Evolutionary conservation across 1,140 invertebrate genomes (phyloP).

Genomic region (Andricus grossulariae): DNA sequence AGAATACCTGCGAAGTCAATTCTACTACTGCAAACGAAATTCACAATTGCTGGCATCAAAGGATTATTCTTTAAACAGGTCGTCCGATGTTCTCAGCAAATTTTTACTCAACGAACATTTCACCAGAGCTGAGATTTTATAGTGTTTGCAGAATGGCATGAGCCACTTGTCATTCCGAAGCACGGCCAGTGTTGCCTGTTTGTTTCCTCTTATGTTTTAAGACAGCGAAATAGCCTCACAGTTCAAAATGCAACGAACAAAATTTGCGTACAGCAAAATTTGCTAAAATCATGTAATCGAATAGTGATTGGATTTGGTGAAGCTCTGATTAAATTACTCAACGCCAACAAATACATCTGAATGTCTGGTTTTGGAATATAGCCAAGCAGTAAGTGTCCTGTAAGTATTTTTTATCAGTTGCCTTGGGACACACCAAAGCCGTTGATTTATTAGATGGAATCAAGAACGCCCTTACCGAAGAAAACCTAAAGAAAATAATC

Average conservation of each 20-base stretch:
- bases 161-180: constrained; percentile 42
- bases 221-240: constrained; percentile 43
- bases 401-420: constrained; percentile 40
- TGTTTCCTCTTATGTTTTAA: constrained; percentile 44
- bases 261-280: constrained; percentile 43
- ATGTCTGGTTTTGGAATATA: constrained; percentile 43
- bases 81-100: neutral
- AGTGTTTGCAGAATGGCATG: constrained; percentile 38
- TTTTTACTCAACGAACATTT: constrained; percentile 43
- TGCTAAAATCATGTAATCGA: constrained; percentile 33
- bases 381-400: constrained; percentile 36
- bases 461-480: neutral
- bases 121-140: constrained; percentile 50
- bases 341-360: constrained; percentile 45
- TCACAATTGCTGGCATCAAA: neutral
- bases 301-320: constrained; percentile 44
- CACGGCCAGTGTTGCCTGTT: constrained; percentile 27
- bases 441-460: constrained; percentile 38
- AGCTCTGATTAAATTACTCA: constrained; percentile 42
- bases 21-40: neutral
- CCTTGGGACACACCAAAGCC: constrained; percentile 29
- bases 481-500: constrained; percentile 38
- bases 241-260: constrained; percentile 46
- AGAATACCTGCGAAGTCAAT: neutral
- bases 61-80: neutral